Base-by-base conservation (phyloP, 2,113 vertebrate genomes). In the Triplophysa dalaica region DNA sequence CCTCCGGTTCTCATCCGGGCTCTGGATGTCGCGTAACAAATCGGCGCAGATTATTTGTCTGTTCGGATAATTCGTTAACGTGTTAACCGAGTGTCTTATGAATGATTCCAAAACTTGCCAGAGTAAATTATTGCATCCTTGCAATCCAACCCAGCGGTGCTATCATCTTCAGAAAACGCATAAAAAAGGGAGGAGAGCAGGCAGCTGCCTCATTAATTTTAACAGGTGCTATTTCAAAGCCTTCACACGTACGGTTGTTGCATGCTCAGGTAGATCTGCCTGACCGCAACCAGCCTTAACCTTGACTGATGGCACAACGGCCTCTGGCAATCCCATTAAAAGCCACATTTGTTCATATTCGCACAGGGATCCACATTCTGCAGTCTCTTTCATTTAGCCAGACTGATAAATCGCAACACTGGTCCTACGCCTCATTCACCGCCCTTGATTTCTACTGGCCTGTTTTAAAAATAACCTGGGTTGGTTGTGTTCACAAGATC, bases 281-380 rank as follows among this genome's bases (percentile, higher is more conserved):
- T 73, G 81, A 56, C 75, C 43, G 7, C 73, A 67, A 78, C 80
- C 78, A 84, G 81, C 76, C 82, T 87, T 81, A 87, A 88, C 83
- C 86, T 90, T 90, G 87, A 90, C 82, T 86, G 87, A 90, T 86
- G 85, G 85, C 69, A 58, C 48, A 61, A 65, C 83, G 65, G 85
- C 84, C 80, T 78, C 86, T 78, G 84, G 86, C 88, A 89, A 89
- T 91, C 88, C 90, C 83, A 90, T 87, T 91, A 88, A 89, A 87
- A 90, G 87, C 84, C 24, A 81, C 75, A 83, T 86, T 85, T 83
- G 88, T 84, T 87, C 83, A 84, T 86, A 85, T 89, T 87, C 83
- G 77, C 77, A 84, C 80, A 79, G 84, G 70, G 79, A 79, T 84
- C 54, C 83, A 87, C 82, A 66, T 81, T 87, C 85, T 77, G 83